Percentiles rank a stretch among this genome's conserved stretches.
phyloP scores from a whole-genome alignment of 2,888 invertebrate species.

The Atethmia centrago region DNA sequence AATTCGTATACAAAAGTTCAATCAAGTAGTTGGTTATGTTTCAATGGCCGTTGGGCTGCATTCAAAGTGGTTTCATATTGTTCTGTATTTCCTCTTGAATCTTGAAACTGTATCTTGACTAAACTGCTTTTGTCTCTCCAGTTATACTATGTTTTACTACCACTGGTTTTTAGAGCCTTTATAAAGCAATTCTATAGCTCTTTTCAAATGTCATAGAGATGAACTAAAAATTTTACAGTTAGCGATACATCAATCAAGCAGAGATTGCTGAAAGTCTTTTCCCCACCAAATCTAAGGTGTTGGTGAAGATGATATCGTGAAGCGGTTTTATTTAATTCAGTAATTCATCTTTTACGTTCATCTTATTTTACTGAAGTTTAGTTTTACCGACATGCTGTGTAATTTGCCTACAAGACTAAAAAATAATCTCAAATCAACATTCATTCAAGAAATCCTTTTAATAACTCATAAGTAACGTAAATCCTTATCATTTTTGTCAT shows the following conservation, averaged over 20 bases:
- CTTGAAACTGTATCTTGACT: background rate
- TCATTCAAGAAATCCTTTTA: conserved; percentile 54
- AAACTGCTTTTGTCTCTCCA: background rate
- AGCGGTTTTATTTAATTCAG: background rate
- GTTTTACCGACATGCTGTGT: background rate
- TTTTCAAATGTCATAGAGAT: too few species aligned
- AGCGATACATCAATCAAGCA: too few species aligned
- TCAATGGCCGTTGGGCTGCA: conserved; percentile 21
- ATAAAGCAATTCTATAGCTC: background rate
- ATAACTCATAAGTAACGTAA: conserved; percentile 71
- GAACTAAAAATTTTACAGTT: too few species aligned
- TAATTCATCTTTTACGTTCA: background rate
- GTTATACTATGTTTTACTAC: background rate
- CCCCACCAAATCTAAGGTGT: too few species aligned
- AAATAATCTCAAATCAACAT: conserved; percentile 39
- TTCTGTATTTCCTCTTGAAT: conserved; percentile 18
- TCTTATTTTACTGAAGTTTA: background rate
- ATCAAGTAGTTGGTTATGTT: conserved; percentile 43
- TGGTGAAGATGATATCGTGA: too few species aligned
- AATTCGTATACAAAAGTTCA: conserved; percentile 56
- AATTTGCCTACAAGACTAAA: background rate
- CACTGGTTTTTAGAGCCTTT: background rate
- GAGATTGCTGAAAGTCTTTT: too few species aligned
- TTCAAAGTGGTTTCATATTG: background rate
- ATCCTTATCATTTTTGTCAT: conserved; percentile 85